Evolutionary conservation across 64 coral and sea anemone genomes (phyloP).

Genomic region (Porites lutea): DNA sequence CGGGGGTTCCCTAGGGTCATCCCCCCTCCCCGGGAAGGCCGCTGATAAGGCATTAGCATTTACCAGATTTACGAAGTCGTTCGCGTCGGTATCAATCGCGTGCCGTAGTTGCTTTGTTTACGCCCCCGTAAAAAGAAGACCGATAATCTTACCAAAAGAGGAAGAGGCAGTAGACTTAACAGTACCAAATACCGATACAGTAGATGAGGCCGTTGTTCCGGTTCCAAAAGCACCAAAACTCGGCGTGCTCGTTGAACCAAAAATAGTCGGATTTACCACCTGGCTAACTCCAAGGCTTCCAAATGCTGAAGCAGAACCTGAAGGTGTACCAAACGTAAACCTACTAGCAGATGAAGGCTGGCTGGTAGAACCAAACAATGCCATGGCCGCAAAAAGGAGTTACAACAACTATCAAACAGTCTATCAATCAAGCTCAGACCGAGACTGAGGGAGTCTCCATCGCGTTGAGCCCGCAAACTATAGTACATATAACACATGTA

Average conservation of each 20-base stretch:
- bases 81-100: background rate
- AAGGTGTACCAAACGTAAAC: conserved; percentile 62
- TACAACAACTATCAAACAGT: too few species aligned
- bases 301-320: conserved; percentile 28
- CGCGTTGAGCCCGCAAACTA: too few species aligned
- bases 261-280: conserved; percentile 1
- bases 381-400: background rate
- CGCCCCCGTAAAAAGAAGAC: background rate
- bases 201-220: conserved; percentile 8
- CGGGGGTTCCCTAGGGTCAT: too few species aligned
- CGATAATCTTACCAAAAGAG: conserved; percentile 34
- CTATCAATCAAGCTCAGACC: too few species aligned
- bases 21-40: too few species aligned
- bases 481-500: too few species aligned
- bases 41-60: too few species aligned
- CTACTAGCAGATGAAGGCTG: conserved; percentile 18
- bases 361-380: conserved; percentile 20
- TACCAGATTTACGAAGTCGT: too few species aligned
- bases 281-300: conserved; percentile 45
- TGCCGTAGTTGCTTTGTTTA: too few species aligned
- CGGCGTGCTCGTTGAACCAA: conserved; percentile 13
- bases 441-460: too few species aligned
- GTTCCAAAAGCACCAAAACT: conserved; percentile 53
- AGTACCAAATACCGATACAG: conserved; percentile 8
- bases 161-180: conserved; percentile 53